A percentile compares a stretch with the other conserved stretches of the same genome.
phyloP scores from a whole-genome alignment of 2,113 vertebrate genomes.

The Calyptomena viridis region DNA sequence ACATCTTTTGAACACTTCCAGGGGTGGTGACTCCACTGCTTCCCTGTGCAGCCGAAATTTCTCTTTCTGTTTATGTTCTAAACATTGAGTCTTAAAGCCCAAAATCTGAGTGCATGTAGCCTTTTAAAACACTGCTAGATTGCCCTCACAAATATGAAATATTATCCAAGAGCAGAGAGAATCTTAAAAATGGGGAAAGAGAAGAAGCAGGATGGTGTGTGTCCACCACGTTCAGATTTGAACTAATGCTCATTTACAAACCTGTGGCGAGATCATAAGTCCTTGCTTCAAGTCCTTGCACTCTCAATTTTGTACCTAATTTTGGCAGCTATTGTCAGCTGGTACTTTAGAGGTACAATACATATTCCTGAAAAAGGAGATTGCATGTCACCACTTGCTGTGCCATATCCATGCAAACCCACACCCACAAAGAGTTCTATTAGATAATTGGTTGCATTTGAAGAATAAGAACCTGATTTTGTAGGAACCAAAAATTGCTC shows the following conservation, averaged over 20 bases:
- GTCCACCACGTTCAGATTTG: neutral
- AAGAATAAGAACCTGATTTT: constrained; percentile 12
- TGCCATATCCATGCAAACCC: constrained; percentile 2
- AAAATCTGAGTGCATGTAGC: neutral
- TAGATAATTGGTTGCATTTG: constrained; percentile 33
- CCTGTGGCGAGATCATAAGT: neutral
- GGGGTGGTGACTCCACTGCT: neutral
- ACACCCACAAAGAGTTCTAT: neutral
- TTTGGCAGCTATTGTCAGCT: constrained; percentile 20
- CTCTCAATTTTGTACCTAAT: neutral
- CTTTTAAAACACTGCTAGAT: neutral
- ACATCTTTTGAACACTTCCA: too few species aligned
- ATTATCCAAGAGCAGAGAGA: neutral
- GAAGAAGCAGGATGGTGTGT: neutral
- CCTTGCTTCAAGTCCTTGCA: neutral
- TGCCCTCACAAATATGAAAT: neutral
- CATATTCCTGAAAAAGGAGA: constrained; percentile 1
- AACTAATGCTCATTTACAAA: neutral
- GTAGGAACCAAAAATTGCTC: constrained; percentile 8
- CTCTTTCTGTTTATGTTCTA: neutral
- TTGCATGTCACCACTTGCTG: neutral
- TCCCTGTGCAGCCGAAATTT: neutral
- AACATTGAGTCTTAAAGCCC: neutral
- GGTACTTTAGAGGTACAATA: constrained; percentile 4
- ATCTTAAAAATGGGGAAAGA: neutral